phyloP scores from a whole-genome alignment of 2,113 vertebrate genomes.

The Xenopus tropicalis region UCB_Xtro_10.0 CM004446.2:60679501-60680000 shows the following conservation, averaged over 20 bases:
- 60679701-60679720: no score
- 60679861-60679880: neutral
- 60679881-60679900: neutral
- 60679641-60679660: neutral
- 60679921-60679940: conserved; percentile 50
- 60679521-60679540: conserved; percentile 43
- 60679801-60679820: neutral
- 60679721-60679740: neutral
- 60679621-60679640: conserved; percentile 5
- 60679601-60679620: conserved; percentile 31
- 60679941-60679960: conserved; percentile 58
- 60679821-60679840: neutral
- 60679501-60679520: conserved; percentile 44
- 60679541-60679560: conserved; percentile 44
- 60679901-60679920: conserved; percentile 3
- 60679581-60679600: conserved; percentile 35
- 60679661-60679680: neutral
- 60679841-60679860: neutral
- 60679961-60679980: conserved; percentile 62
- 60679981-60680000: conserved; percentile 62
- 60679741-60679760: neutral
- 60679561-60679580: conserved; percentile 43
- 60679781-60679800: neutral
- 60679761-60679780: neutral
- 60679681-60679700: no score